phyloP scores from a whole-genome alignment of 1,140 invertebrate genomes.

The Euwallacea similis region DNA sequence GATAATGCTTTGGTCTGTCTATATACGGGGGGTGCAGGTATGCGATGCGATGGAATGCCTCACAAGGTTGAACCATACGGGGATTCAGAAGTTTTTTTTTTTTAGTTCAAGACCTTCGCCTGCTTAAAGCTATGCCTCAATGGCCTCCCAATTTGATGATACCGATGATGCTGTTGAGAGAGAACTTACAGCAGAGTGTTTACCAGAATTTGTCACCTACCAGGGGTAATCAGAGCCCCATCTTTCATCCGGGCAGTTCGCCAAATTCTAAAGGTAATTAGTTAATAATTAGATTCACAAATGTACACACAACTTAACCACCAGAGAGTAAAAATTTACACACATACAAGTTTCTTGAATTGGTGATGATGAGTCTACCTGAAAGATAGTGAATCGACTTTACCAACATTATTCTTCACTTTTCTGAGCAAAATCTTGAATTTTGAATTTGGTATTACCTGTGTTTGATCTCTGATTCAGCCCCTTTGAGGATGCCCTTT shows the following conservation, averaged over 20 bases:
- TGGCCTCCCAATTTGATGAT: conserved; percentile 51
- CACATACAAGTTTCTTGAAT: too few relatives aligned
- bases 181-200: conserved; percentile 52
- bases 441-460: too few relatives aligned
- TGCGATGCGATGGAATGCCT: background rate
- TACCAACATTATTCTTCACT: too few relatives aligned
- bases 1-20: too few relatives aligned
- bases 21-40: background rate
- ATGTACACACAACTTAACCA: too few relatives aligned
- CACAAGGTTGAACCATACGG: background rate
- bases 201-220: conserved; percentile 42
- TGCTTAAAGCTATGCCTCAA: conserved; percentile 45
- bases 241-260: conserved; percentile 14
- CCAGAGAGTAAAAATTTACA: too few relatives aligned
- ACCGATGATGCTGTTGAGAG: conserved; percentile 53
- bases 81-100: conserved; percentile 28
- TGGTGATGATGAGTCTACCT: too few relatives aligned
- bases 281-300: background rate
- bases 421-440: too few relatives aligned
- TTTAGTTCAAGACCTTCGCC: conserved; percentile 51
- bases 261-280: conserved; percentile 17
- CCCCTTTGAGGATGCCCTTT: too few relatives aligned
- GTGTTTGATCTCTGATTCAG: too few relatives aligned
- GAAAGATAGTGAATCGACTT: too few relatives aligned
- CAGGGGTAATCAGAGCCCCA: conserved; percentile 9